Conservation (phyloP, 2,888 invertebrate species). For the Pterostichus madidus region DNA sequence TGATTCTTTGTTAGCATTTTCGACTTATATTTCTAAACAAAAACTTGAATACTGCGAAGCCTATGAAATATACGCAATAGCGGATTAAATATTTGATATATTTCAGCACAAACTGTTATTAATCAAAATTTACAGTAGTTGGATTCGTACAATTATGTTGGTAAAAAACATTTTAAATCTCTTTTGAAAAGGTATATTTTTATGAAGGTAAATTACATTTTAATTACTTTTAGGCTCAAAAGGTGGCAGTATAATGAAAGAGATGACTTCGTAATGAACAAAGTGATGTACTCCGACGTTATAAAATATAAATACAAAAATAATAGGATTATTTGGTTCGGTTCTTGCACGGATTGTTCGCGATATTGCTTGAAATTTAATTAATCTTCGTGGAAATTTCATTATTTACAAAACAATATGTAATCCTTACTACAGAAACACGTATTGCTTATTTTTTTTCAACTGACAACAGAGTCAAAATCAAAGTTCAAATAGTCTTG, state of each 20-base stretch:
- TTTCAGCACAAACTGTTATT: too few relatives aligned
- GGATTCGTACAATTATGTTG: too few relatives aligned
- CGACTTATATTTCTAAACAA: conserved; percentile 1
- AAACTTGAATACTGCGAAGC: background rate
- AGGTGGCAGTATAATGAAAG: background rate
- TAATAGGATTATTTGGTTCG: conserved; percentile 6
- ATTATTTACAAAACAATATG: background rate
- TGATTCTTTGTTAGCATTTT: background rate
- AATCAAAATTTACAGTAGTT: too few relatives aligned
- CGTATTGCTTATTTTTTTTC: too few relatives aligned
- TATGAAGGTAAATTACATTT: conserved; percentile 6
- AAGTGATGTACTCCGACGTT: background rate
- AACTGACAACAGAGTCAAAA: too few relatives aligned
- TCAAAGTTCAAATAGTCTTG: too few relatives aligned
- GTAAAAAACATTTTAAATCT: background rate
- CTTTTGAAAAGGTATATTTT: background rate
- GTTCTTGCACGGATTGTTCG: background rate
- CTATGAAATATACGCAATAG: background rate
- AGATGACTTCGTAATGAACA: background rate
- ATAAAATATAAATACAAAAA: conserved; percentile 21
- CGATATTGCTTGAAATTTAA: background rate
- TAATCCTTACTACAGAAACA: too few relatives aligned
- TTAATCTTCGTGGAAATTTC: background rate
- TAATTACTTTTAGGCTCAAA: conserved; percentile 14
- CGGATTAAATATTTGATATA: background rate